A percentile compares a stretch with the other conserved stretches of the same genome.
These are phyloP conservation scores for Drosophila robusta DNA, from an alignment of 2,888 invertebrate species.

Conservation along the genomic window DNA sequence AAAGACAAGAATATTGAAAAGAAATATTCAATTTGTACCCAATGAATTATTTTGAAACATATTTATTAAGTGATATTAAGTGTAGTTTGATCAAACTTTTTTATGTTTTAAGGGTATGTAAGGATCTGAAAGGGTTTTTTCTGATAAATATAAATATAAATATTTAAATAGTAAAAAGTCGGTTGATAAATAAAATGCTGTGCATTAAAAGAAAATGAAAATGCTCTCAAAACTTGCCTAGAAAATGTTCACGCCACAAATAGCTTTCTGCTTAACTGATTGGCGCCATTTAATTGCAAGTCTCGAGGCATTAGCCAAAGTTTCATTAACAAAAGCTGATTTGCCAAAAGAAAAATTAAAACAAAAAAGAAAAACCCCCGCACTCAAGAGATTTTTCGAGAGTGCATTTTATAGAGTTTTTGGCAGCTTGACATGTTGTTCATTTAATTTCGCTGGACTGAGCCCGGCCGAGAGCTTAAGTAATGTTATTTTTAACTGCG, in stretches of 20 bases:
- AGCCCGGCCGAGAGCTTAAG: constrained; percentile 33
- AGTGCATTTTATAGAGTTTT: constrained; percentile 53
- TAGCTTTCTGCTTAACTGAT: not conserved
- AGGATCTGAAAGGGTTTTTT: too few species aligned
- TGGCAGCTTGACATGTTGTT: constrained; percentile 76
- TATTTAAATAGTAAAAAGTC: not conserved
- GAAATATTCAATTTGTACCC: too few species aligned
- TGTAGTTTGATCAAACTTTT: too few species aligned
- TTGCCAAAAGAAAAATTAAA: constrained; percentile 14
- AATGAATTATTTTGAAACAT: too few species aligned
- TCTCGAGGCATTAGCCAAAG: constrained; percentile 21
- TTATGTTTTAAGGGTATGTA: too few species aligned
- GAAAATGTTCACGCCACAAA: not conserved
- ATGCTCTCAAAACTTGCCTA: not conserved
- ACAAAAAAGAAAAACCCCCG: constrained; percentile 6
- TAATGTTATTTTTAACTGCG: constrained; percentile 61
- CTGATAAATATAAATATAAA: too few species aligned
- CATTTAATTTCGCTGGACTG: constrained; percentile 46
- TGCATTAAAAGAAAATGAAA: not conserved
- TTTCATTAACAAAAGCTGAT: constrained; percentile 44
- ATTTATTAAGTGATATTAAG: too few species aligned
- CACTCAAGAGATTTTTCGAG: constrained; percentile 15
- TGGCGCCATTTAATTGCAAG: constrained; percentile 19
- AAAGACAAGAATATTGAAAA: too few species aligned
- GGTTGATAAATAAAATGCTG: not conserved